These are phyloP conservation scores for Danio tinwini DNA, from an alignment of 2,797 vertebrate species.

Conservation along the genomic window DNA sequence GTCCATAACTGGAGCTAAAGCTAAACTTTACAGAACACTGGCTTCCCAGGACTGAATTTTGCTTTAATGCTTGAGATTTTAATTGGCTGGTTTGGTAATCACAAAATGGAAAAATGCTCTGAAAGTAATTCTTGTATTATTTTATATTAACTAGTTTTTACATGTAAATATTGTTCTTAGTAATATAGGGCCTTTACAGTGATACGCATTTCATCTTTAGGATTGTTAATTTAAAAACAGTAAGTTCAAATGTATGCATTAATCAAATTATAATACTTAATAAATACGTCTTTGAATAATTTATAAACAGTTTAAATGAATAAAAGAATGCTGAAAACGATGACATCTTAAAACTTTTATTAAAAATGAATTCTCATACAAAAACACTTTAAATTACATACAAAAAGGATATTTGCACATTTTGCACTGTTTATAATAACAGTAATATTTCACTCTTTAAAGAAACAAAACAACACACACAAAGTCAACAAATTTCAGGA, in stretches of 20 bases:
- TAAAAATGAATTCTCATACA: constrained; percentile 74
- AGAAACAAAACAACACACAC: constrained; percentile 52
- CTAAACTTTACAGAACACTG: too few relatives aligned
- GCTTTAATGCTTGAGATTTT: too few relatives aligned
- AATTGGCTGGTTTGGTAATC: too few relatives aligned
- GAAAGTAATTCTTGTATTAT: too few relatives aligned
- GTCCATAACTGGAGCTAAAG: too few relatives aligned
- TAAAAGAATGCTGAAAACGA: neutral
- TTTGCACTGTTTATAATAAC: constrained; percentile 42
- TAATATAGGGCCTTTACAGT: neutral
- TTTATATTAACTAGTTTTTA: too few relatives aligned
- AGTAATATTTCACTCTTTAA: constrained; percentile 58
- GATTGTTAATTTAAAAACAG: too few relatives aligned
- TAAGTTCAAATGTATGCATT: too few relatives aligned
- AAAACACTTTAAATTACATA: constrained; percentile 66
- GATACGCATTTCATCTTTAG: neutral
- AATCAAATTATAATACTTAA: too few relatives aligned
- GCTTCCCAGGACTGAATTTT: too few relatives aligned
- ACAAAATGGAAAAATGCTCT: too few relatives aligned
- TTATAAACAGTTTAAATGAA: neutral
- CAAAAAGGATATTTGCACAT: constrained; percentile 59
- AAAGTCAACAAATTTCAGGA: constrained; percentile 32
- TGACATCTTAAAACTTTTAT: constrained; percentile 55
- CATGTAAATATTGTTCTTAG: too few relatives aligned
- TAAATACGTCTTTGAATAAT: neutral